Conservation (phyloP, 2,113 vertebrate species). For the Nothoprocta pentlandii region DNA sequence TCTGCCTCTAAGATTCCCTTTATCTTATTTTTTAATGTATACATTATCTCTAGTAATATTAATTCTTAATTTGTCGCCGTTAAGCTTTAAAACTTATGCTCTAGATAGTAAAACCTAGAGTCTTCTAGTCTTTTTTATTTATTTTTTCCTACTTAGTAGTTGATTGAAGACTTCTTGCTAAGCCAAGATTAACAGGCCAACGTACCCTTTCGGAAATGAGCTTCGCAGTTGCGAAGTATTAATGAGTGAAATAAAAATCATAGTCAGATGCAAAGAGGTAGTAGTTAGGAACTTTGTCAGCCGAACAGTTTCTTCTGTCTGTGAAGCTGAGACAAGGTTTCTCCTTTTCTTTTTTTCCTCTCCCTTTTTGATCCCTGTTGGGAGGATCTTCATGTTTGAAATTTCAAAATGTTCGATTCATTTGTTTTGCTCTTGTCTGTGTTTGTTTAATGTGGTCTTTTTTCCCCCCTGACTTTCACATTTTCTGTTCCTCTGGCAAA, state of each 20-base stretch:
- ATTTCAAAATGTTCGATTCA: not conserved
- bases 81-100: constrained; percentile 44
- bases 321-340: not conserved
- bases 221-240: constrained; percentile 33
- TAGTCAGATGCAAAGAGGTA: not conserved
- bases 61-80: constrained; percentile 4
- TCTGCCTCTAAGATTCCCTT: not conserved
- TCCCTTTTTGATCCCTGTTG: not conserved
- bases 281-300: not conserved
- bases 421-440: not conserved
- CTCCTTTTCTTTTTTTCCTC: not conserved
- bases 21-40: not conserved
- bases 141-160: constrained; percentile 13
- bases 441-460: constrained; percentile 27
- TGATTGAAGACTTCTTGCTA: constrained; percentile 28
- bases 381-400: not conserved
- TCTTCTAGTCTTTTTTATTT: not conserved
- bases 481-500: not conserved
- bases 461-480: not conserved
- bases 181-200: not conserved
- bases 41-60: not conserved
- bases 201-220: not conserved
- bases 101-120: constrained; percentile 22
- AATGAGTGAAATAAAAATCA: not conserved
- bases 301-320: constrained; percentile 40